phyloP scores from a whole-genome alignment of 92 coral and sea anemone species.

The Parazoanthus swiftii region DNA sequence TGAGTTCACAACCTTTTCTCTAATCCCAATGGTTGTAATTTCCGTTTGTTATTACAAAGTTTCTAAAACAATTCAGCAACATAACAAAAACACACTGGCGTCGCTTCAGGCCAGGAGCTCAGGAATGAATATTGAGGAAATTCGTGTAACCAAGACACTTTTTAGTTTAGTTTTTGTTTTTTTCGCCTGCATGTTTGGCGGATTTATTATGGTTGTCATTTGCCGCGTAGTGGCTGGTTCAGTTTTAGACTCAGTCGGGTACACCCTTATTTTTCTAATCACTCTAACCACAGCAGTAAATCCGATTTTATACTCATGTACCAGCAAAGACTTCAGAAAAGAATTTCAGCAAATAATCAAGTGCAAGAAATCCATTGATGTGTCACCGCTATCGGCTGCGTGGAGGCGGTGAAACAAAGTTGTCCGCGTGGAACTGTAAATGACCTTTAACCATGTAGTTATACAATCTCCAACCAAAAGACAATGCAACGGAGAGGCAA shows the following conservation, averaged over 20 bases:
- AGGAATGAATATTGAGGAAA: slow-evolving; percentile 8
- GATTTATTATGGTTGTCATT: slow-evolving; percentile 32
- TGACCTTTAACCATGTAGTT: background rate
- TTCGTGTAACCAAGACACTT: slow-evolving; percentile 26
- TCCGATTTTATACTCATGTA: slow-evolving; percentile 26
- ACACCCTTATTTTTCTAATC: background rate
- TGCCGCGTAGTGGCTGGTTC: slow-evolving; percentile 41
- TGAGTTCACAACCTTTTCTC: slow-evolving; percentile 26
- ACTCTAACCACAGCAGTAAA: slow-evolving; percentile 41
- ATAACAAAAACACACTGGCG: slow-evolving; percentile 17
- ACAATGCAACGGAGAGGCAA: background rate
- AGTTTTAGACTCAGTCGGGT: slow-evolving; percentile 14
- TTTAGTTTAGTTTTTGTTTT: slow-evolving; percentile 32
- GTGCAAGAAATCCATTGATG: slow-evolving; percentile 11
- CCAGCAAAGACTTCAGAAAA: slow-evolving; percentile 32
- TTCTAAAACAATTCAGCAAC: slow-evolving; percentile 10
- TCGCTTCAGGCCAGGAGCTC: slow-evolving; percentile 13
- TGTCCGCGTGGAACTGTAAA: no score
- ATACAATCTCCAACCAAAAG: background rate
- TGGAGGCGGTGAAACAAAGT: background rate
- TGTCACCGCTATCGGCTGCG: background rate
- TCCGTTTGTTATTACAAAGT: slow-evolving; percentile 27
- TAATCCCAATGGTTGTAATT: slow-evolving; percentile 25
- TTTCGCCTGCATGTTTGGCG: slow-evolving; percentile 34
- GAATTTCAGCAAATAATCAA: slow-evolving; percentile 17